Evolutionary conservation across 1,140 invertebrate genomes (phyloP).

Genomic region (Caenorhabditis remanei): DNA sequence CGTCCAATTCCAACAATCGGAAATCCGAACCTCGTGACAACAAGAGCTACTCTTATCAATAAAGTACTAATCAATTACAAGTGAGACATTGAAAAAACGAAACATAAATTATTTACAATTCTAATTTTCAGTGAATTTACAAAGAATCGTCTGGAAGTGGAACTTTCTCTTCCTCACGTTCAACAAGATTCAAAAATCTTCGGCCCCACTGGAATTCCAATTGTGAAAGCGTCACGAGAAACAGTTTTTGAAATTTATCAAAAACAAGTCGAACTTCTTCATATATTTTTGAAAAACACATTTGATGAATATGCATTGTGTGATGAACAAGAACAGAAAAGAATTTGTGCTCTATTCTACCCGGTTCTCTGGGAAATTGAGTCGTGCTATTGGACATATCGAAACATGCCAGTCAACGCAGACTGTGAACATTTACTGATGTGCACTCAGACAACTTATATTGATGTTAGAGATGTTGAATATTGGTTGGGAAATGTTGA

Average conservation of each 20-base stretch:
- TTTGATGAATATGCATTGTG: slow-evolving; percentile 22
- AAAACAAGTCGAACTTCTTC: slow-evolving; percentile 37
- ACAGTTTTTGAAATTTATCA: not conserved
- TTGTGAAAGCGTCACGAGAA: slow-evolving; percentile 15
- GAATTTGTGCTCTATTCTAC: slow-evolving; percentile 28
- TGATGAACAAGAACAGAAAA: slow-evolving; percentile 21
- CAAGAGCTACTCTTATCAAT: not conserved
- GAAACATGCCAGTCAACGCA: not conserved
- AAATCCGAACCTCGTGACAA: not conserved
- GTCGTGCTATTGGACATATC: slow-evolving; percentile 36
- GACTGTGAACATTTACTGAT: slow-evolving; percentile 3
- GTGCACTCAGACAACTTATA: slow-evolving; percentile 41
- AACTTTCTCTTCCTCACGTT: slow-evolving; percentile 19
- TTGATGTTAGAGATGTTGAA: not conserved
- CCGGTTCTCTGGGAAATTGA: slow-evolving; percentile 49
- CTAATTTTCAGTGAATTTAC: slow-evolving; percentile 12
- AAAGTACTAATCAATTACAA: slow-evolving; percentile 13
- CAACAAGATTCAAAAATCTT: slow-evolving; percentile 24
- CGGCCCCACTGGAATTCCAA: slow-evolving; percentile 19
- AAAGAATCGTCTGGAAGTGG: not conserved
- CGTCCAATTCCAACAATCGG: slow-evolving; percentile 36
- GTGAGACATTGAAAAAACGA: not conserved
- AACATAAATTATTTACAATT: not conserved
- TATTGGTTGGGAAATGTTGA: slow-evolving; percentile 2
- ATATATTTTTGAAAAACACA: slow-evolving; percentile 26